Percentiles rank a stretch among this genome's conserved stretches.
Conservation (phyloP, 2,797 vertebrate species). For the Fringilla coelebs region DNA sequence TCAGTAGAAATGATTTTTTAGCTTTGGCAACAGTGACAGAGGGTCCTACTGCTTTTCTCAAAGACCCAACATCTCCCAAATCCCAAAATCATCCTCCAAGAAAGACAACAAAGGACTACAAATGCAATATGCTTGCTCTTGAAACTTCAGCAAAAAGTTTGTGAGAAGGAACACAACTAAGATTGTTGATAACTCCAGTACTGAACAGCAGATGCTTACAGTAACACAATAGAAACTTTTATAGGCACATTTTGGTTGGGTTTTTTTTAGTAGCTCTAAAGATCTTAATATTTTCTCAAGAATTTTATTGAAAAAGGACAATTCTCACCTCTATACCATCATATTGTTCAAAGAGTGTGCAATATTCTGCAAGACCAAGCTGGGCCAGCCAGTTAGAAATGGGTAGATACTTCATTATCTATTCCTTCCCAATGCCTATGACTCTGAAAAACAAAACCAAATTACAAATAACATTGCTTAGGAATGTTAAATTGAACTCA, state of each 20-base stretch:
- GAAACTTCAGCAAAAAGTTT: not conserved
- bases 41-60: not conserved
- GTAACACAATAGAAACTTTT: not conserved
- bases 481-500: not conserved
- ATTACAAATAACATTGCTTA: not conserved
- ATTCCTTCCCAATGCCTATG: not conserved
- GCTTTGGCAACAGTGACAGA: not conserved
- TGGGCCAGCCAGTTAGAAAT: slow-evolving; percentile 82
- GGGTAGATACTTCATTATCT: slow-evolving; percentile 78
- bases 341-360: slow-evolving; percentile 76
- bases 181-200: not conserved
- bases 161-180: not conserved
- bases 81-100: not conserved
- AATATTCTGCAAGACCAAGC: slow-evolving; percentile 80
- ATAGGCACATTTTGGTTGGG: not conserved
- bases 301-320: not conserved
- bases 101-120: not conserved
- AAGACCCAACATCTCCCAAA: not conserved
- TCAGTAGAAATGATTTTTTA: slow-evolving; percentile 19
- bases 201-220: not conserved
- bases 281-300: not conserved
- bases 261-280: not conserved
- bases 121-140: not conserved
- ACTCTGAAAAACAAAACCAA: not conserved
- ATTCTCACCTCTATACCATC: slow-evolving; percentile 63